phyloP scores from a whole-genome alignment of 1,140 invertebrate genomes.

The Lamellibrachia luymesi region DNA sequence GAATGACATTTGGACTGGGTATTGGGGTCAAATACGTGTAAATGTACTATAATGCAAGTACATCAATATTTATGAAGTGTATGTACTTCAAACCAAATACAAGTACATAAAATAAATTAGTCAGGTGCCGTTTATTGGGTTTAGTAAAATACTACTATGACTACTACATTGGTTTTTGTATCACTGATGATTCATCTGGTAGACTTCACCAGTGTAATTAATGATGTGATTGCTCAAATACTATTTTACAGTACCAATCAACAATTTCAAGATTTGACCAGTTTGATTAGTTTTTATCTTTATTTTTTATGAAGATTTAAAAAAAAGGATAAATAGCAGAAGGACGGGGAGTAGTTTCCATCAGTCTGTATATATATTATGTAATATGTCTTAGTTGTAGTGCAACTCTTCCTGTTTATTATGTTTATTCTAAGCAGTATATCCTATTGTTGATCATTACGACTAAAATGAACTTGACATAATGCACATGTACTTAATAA shows the following conservation, averaged over 20 bases:
- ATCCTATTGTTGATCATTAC: neutral
- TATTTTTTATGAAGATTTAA: neutral
- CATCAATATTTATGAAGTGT: neutral
- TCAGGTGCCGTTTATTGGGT: neutral
- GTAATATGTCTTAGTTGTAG: neutral
- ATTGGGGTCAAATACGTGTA: neutral
- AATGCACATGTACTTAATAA: neutral
- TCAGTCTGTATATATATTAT: neutral
- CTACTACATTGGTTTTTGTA: neutral
- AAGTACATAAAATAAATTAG: neutral
- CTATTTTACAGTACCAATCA: too few relatives aligned
- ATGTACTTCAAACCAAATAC: neutral
- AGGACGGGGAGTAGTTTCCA: neutral
- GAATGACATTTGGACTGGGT: neutral
- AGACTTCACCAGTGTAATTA: neutral
- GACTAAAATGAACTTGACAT: neutral
- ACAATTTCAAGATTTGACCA: neutral
- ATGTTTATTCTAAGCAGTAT: neutral
- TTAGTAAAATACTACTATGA: too few relatives aligned
- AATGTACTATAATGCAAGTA: neutral
- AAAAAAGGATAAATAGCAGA: neutral
- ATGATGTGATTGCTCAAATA: too few relatives aligned
- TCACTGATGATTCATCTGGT: neutral
- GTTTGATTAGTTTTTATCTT: neutral
- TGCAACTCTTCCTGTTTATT: neutral